These are phyloP conservation scores for Phyllopteryx taeniolatus DNA, from an alignment of 2,113 vertebrate genomes.

Conservation along the genomic window DNA sequence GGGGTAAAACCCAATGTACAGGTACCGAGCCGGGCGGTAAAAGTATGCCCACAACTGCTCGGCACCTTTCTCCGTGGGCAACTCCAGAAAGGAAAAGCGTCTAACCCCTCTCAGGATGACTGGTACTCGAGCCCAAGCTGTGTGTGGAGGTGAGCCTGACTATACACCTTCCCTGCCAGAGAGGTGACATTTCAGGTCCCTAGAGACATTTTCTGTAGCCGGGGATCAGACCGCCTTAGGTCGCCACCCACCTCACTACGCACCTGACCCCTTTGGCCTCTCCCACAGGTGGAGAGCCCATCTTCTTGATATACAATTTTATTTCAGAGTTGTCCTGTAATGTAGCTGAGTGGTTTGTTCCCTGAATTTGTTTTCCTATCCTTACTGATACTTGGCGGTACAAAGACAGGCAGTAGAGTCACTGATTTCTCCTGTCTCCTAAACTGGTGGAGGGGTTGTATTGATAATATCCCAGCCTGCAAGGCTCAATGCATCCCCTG, in stretches of 20 bases:
- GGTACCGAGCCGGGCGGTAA: too few relatives aligned
- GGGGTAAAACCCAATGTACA: too few relatives aligned
- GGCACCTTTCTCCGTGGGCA: neutral
- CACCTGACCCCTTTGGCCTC: too few relatives aligned
- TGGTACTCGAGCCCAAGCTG: neutral
- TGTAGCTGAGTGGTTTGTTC: neutral
- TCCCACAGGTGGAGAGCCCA: too few relatives aligned
- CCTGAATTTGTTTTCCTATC: neutral
- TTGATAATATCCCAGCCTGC: constrained; percentile 74
- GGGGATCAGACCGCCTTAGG: too few relatives aligned
- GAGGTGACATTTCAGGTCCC: too few relatives aligned
- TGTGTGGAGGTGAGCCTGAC: neutral
- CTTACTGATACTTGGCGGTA: constrained; percentile 57
- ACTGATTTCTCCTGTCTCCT: constrained; percentile 67
- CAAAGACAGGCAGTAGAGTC: constrained; percentile 73
- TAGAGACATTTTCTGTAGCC: too few relatives aligned
- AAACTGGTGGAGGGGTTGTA: constrained; percentile 73
- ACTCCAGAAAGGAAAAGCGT: neutral
- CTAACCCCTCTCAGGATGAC: neutral
- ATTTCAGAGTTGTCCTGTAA: neutral
- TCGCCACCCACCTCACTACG: too few relatives aligned
- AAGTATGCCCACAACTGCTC: neutral
- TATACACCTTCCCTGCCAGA: too few relatives aligned
- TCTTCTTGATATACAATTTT: neutral
- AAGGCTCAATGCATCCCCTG: constrained; percentile 72